Evolutionary conservation across 2,888 invertebrate genomes (phyloP).

Genomic region (Chrysolina oricalcia): DNA sequence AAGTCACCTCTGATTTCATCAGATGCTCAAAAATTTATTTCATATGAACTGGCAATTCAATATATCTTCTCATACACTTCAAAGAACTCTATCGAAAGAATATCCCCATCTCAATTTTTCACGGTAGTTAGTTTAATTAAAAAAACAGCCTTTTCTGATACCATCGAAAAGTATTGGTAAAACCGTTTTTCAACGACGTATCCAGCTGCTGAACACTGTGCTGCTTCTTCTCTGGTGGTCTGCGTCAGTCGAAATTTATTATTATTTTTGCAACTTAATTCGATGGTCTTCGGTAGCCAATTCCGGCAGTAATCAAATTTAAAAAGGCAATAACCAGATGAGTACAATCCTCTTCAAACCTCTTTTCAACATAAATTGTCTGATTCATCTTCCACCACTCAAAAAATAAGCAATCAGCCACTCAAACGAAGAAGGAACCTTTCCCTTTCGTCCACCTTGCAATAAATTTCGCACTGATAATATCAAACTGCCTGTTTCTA

Average conservation of each 20-base stretch:
- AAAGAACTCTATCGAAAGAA: too few species aligned
- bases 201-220: not conserved
- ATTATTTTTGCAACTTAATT: not conserved
- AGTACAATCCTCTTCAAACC: not conserved
- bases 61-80: too few species aligned
- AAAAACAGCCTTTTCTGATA: too few species aligned
- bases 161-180: too few species aligned
- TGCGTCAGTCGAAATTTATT: not conserved
- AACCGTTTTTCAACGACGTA: too few species aligned
- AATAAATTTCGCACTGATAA: slow-evolving; percentile 12
- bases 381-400: not conserved
- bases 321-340: not conserved
- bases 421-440: not conserved
- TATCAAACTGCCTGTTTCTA: slow-evolving; percentile 21
- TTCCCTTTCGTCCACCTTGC: not conserved
- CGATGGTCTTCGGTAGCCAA: not conserved
- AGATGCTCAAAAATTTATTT: too few species aligned
- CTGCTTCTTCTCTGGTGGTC: not conserved
- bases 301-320: not conserved
- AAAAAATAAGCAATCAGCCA: not conserved
- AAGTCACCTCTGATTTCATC: too few species aligned
- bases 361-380: not conserved
- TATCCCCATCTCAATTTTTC: too few species aligned
- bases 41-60: too few species aligned
- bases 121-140: too few species aligned